These are phyloP conservation scores for Zootoca vivipara DNA, from an alignment of 2,113 vertebrate species.

Conservation along the genomic window DNA sequence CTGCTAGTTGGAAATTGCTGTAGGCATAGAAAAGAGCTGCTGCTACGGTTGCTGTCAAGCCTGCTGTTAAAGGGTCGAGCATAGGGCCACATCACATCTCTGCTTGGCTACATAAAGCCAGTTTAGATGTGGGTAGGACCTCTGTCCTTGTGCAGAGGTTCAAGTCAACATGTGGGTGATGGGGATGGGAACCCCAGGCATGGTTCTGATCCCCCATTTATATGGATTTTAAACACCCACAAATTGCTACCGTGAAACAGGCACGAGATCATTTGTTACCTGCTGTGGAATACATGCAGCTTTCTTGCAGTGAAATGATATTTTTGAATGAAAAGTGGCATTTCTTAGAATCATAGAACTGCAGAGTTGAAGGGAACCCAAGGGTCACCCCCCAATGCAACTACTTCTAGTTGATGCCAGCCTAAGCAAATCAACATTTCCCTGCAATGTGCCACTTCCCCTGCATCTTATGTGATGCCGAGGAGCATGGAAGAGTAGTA, in stretches of 20 bases:
- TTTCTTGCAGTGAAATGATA: neutral
- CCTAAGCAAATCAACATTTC: neutral
- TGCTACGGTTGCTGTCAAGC: neutral
- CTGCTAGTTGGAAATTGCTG: neutral
- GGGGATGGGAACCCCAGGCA: no score
- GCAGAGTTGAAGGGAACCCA: no score
- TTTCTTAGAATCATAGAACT: neutral
- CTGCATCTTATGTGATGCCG: neutral
- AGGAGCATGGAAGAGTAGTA: neutral
- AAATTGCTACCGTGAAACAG: neutral
- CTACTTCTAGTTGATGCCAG: no score
- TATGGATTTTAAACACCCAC: neutral
- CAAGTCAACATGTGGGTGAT: neutral
- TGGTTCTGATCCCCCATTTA: no score
- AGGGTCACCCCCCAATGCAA: no score
- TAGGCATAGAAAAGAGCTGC: neutral
- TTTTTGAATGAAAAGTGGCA: neutral
- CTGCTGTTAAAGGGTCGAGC: neutral
- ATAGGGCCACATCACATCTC: neutral
- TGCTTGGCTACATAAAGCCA: neutral
- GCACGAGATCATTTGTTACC: neutral
- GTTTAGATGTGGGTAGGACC: no score
- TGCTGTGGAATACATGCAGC: neutral
- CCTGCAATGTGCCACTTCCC: neutral
- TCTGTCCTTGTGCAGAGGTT: neutral